Percentiles rank a stretch among this genome's conserved stretches.
phyloP scores from a whole-genome alignment of 1,140 invertebrate species.

The Capitella teleta region DNA sequence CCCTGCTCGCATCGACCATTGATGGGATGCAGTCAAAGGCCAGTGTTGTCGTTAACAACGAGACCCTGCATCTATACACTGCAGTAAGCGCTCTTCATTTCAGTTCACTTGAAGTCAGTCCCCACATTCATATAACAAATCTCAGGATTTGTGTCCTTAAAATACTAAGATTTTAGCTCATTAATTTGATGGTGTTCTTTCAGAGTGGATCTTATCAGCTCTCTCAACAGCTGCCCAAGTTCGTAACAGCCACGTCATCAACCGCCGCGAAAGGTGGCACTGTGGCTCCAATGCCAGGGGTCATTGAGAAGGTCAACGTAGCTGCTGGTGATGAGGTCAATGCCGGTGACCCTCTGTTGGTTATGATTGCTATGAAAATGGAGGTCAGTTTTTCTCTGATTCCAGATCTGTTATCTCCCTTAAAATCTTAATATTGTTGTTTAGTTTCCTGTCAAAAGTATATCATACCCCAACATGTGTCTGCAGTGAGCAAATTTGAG shows the following conservation, averaged over 20 bases:
- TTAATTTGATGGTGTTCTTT: too few species aligned
- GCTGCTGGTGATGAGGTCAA: slow-evolving; percentile 49
- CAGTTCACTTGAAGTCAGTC: too few species aligned
- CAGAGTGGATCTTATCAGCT: slow-evolving; percentile 42
- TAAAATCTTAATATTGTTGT: neutral
- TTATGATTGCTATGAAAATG: slow-evolving; percentile 99
- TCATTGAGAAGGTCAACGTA: slow-evolving; percentile 53
- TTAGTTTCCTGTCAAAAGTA: neutral
- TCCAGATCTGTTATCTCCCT: neutral
- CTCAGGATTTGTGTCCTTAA: too few species aligned
- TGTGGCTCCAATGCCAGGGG: slow-evolving; percentile 60
- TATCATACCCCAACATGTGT: neutral
- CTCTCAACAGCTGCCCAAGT: slow-evolving; percentile 41
- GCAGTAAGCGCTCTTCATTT: too few species aligned
- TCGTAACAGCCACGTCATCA: slow-evolving; percentile 19
- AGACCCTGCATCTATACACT: slow-evolving; percentile 42
- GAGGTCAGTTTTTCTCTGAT: slow-evolving; percentile 52
- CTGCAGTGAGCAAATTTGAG: neutral
- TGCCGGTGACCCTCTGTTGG: slow-evolving; percentile 80
- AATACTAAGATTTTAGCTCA: too few species aligned
- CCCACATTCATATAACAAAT: too few species aligned
- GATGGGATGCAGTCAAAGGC: slow-evolving; percentile 34
- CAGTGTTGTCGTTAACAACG: slow-evolving; percentile 31
- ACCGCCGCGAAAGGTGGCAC: slow-evolving; percentile 46
- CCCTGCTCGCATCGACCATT: slow-evolving; percentile 28